A percentile compares a stretch with the other conserved stretches of the same genome.
Conservation (phyloP, 2,797 vertebrate genomes). For the Hyperoplus lanceolatus region DNA sequence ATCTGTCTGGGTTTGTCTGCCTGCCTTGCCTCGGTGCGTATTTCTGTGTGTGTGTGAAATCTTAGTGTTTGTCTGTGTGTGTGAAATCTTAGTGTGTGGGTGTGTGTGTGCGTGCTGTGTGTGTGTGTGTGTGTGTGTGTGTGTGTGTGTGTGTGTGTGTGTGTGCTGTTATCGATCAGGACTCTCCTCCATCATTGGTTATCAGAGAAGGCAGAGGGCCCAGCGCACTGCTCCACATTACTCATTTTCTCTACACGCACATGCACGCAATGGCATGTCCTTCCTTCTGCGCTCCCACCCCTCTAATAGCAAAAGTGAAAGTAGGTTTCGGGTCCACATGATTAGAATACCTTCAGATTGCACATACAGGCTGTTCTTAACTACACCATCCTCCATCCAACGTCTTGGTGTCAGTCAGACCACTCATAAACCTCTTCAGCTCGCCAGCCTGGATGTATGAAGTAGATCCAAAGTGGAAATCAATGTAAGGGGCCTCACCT, state of each 20-base stretch:
- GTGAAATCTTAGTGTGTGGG: slow-evolving; percentile 6
- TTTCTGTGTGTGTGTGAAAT: slow-evolving; percentile 9
- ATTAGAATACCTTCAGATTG: slow-evolving; percentile 13
- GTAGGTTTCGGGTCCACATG: slow-evolving; percentile 13
- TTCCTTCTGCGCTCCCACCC: not conserved
- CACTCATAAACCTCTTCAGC: slow-evolving; percentile 27
- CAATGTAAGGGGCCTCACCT: slow-evolving; percentile 41
- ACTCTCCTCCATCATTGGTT: slow-evolving; percentile 71
- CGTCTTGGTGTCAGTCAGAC: slow-evolving; percentile 36
- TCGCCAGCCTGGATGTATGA: slow-evolving; percentile 43
- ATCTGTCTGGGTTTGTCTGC: slow-evolving; percentile 1
- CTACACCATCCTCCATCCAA: slow-evolving; percentile 3
- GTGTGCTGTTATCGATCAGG: slow-evolving; percentile 67
- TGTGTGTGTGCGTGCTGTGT: not conserved
- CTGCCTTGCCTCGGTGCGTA: slow-evolving; percentile 19
- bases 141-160: slow-evolving; percentile 17
- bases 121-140: slow-evolving; percentile 13
- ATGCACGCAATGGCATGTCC: slow-evolving; percentile 6
- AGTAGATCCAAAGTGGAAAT: slow-evolving; percentile 61
- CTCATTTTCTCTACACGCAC: slow-evolving; percentile 56
- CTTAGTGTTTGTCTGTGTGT: slow-evolving; percentile 2
- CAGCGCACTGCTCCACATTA: slow-evolving; percentile 51
- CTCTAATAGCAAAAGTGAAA: slow-evolving; percentile 31
- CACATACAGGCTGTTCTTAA: slow-evolving; percentile 19
- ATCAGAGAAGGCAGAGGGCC: slow-evolving; percentile 62